Conservation (phyloP, 2,888 invertebrate genomes). For the Merodon equestris region DNA sequence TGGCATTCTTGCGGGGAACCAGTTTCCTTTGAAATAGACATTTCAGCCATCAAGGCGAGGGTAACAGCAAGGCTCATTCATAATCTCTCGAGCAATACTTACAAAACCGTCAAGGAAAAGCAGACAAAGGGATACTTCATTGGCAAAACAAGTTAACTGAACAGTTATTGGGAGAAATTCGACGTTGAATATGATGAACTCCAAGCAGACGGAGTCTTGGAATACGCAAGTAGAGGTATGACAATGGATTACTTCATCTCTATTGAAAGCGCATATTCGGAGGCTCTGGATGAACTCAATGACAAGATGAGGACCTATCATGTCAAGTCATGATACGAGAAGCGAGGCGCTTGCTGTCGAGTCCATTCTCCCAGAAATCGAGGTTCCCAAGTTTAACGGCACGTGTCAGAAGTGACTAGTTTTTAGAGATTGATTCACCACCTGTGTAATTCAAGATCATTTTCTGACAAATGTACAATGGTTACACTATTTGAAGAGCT, state of each 20-base stretch:
- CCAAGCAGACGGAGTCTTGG: neutral
- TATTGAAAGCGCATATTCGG: conserved; percentile 1
- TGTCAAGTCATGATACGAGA: neutral
- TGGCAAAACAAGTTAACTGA: conserved; percentile 5
- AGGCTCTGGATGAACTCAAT: conserved; percentile 1
- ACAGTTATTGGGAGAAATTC: conserved; percentile 8
- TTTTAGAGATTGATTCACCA: neutral
- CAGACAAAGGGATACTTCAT: conserved; percentile 24
- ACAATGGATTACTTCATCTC: neutral
- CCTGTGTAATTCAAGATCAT: neutral
- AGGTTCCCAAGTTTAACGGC: neutral
- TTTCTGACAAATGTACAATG: neutral
- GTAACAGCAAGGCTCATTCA: conserved; percentile 3
- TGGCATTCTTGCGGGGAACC: too few relatives aligned
- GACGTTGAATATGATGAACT: neutral
- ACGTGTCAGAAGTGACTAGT: neutral
- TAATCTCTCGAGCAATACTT: conserved; percentile 15
- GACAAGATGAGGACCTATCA: neutral
- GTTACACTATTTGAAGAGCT: neutral
- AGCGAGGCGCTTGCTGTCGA: neutral
- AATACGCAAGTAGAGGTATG: neutral
- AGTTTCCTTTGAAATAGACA: too few relatives aligned
- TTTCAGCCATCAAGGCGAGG: neutral
- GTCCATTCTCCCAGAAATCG: neutral
- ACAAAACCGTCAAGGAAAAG: conserved; percentile 21